A percentile compares a stretch with the other conserved stretches of the same genome.
Conservation (phyloP, 2,888 invertebrate genomes). For the Mallateleia sp. region DNA sequence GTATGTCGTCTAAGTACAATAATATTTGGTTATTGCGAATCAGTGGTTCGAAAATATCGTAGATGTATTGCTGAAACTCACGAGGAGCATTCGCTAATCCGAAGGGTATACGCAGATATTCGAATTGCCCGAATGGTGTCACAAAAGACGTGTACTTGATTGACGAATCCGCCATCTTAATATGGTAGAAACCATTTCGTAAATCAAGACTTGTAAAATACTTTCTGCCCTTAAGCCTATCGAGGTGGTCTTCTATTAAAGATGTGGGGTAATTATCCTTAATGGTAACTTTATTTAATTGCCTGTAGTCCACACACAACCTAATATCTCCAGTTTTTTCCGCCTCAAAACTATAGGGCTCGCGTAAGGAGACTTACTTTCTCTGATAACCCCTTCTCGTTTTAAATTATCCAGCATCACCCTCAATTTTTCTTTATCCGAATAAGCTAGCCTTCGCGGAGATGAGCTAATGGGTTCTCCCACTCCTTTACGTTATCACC, state of each 20-base stretch:
- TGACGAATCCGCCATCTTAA: too few relatives aligned
- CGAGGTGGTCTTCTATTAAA: constrained; percentile 22
- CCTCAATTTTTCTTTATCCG: constrained; percentile 49
- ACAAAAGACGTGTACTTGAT: too few relatives aligned
- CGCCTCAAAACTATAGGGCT: constrained; percentile 13
- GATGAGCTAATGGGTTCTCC: constrained; percentile 14
- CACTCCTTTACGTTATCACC: neutral
- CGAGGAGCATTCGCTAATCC: constrained; percentile 15
- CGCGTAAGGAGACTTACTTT: constrained; percentile 11
- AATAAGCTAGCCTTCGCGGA: constrained; percentile 33
- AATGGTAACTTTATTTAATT: constrained; percentile 4
- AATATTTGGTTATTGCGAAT: neutral
- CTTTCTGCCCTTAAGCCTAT: neutral
- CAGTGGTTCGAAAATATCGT: constrained; percentile 5
- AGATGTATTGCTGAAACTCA: constrained; percentile 3
- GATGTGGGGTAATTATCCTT: constrained; percentile 23
- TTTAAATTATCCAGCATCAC: constrained; percentile 15
- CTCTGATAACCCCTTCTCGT: neutral
- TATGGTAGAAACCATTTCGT: constrained; percentile 3
- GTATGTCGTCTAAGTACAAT: neutral
- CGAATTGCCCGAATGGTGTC: too few relatives aligned
- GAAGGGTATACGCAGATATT: constrained; percentile 13
- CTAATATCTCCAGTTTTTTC: constrained; percentile 18
- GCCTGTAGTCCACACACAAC: constrained; percentile 1
- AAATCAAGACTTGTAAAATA: constrained; percentile 17